Base-by-base conservation (phyloP, 1,140 invertebrate genomes). In the Trinorchestia longiramus region DNA sequence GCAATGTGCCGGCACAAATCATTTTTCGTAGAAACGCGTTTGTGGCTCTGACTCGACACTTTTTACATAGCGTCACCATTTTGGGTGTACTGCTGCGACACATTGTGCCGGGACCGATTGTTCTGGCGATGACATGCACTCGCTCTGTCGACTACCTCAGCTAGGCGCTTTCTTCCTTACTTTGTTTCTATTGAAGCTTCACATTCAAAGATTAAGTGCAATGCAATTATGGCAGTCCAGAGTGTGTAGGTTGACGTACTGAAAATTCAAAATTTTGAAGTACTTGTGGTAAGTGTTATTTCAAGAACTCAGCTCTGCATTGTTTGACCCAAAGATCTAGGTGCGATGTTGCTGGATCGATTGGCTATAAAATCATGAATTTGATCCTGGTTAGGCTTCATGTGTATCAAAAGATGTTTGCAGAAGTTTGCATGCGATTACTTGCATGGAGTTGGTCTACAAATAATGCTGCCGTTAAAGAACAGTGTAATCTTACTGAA, bases 41-140 rank as follows among this genome's bases (percentile, higher is more conserved):
- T 90, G 41, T 41, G 88, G 0, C 88, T 90, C 41, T 90, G 88
- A 90, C 88, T 90, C 41, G 88, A 90, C 88, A 42, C 88, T 90
- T 90, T 90, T 90, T 90, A 41, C 62, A 19, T 28, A 28, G 4
- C 0, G 28, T 90, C 4, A 90, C 88, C 88, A 36, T 42, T 90
- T 90, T 36, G n/a, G 36, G n/a, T 43, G 36, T 43, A 15, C 15
- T 43, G 41, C n/a, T 90, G 88, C 88, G n/a, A 3, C n/a, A 43
- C 43, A 28, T 28, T 28, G 88, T 42, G 43, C 43, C 4, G 4
- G 41, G 36, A 36, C 88, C 88, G 43, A 90, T 42, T 90, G 36
- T 90, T 90, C 88, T 41, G 41, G 88, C 23, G 28, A 42, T 90
- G 41, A 90, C 23, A 90, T 90, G 88, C 88, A 87, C 47, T 87